phyloP scores from a whole-genome alignment of 2,797 vertebrate species.

The Propithecus deckenii region DNA sequence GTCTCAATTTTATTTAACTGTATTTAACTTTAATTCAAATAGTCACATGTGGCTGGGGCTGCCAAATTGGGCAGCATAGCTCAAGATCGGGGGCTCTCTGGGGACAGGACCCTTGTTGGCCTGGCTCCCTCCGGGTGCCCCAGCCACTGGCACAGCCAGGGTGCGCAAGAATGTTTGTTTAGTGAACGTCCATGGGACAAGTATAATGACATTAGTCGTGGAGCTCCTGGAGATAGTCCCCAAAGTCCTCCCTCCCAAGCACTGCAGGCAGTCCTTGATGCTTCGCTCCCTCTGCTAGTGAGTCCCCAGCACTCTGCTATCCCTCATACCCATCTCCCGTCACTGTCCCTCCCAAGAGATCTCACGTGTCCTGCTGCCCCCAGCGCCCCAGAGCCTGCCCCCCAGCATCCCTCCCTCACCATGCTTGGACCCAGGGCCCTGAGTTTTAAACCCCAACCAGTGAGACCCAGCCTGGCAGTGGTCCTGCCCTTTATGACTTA shows the following conservation, averaged over 20 bases:
- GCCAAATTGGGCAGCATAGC: not conserved
- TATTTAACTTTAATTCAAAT: not conserved
- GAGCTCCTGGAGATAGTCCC: not conserved
- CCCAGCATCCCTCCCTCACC: not conserved
- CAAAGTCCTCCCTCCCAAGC: not conserved
- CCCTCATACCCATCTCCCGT: too few species aligned
- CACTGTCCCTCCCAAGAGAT: not conserved
- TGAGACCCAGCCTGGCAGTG: not conserved
- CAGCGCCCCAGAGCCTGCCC: not conserved
- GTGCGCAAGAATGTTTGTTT: not conserved
- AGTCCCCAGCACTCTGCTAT: not conserved
- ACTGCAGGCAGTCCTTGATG: too few species aligned
- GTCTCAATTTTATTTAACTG: not conserved
- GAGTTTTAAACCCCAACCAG: not conserved
- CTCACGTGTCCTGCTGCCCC: not conserved
- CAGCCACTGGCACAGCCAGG: not conserved
- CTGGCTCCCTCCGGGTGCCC: too few species aligned
- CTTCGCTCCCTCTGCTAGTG: not conserved
- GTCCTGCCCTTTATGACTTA: not conserved
- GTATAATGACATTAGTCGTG: accelerated
- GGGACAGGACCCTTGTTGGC: too few species aligned
- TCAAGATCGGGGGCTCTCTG: not conserved
- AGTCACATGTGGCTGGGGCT: too few species aligned
- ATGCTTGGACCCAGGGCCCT: not conserved
- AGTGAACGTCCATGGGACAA: not conserved